Percentiles rank a stretch among this genome's conserved stretches.
These are phyloP conservation scores for Malaclemys terrapin DNA, from an alignment of 2,113 vertebrate genomes.

Conservation along the genomic window DNA sequence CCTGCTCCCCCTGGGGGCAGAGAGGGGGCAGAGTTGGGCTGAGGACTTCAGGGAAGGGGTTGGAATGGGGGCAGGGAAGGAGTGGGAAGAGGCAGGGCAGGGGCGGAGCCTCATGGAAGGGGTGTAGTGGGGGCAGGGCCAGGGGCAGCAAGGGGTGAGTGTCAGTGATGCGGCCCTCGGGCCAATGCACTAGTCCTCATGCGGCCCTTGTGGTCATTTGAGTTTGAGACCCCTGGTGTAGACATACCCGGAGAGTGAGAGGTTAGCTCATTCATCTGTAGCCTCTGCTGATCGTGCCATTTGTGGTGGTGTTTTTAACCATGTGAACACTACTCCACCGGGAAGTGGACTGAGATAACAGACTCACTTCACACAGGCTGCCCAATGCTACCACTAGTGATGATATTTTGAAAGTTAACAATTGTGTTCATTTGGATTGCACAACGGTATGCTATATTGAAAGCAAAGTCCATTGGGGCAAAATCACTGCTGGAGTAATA, in stretches of 20 bases:
- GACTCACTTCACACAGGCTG: neutral
- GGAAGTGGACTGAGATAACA: neutral
- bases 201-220: too few species aligned
- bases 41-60: too few species aligned
- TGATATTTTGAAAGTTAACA: slow-evolving; percentile 16
- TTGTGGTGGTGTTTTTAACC: neutral
- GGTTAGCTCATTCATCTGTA: neutral
- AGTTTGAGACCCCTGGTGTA: neutral
- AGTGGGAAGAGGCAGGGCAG: too few species aligned
- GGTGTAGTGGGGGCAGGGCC: too few species aligned
- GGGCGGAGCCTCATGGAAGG: too few species aligned
- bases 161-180: too few species aligned
- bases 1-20: too few species aligned
- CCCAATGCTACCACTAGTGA: accelerated
- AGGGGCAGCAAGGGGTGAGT: too few species aligned
- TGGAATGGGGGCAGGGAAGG: too few species aligned
- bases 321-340: neutral
- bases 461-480: slow-evolving; percentile 6
- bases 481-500: slow-evolving; percentile 52
- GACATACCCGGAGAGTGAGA: neutral
- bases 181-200: too few species aligned
- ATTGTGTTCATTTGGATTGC: neutral
- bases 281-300: neutral
- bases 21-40: too few species aligned
- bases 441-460: neutral